Conservation (phyloP, 2,113 vertebrate species). For the Phoxinus phoxinus region DNA sequence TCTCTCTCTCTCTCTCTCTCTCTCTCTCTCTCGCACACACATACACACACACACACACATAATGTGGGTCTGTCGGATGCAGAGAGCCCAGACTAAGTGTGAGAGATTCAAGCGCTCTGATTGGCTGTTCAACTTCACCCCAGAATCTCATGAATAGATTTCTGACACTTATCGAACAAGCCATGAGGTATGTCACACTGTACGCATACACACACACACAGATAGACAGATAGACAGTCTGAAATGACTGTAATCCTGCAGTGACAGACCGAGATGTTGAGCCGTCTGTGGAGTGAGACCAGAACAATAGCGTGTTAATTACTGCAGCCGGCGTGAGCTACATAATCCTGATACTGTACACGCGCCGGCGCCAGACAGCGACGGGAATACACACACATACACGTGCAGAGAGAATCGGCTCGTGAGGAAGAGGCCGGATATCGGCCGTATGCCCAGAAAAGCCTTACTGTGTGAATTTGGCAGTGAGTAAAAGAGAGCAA, state of each 20-base stretch:
- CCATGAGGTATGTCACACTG: not conserved
- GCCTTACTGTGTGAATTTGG: conserved; percentile 26
- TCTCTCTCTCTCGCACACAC: too few relatives aligned
- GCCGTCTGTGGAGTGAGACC: conserved; percentile 18
- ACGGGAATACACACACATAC: not conserved
- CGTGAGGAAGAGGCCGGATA: not conserved
- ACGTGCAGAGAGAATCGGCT: conserved; percentile 1
- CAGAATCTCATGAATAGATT: conserved; percentile 7
- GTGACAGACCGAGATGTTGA: conserved; percentile 22
- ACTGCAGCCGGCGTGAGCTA: conserved; percentile 61
- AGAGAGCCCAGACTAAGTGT: conserved; percentile 1
- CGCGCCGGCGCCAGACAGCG: conserved; percentile 69
- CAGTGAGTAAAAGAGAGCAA: conserved; percentile 22
- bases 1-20: too few relatives aligned
- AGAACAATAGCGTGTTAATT: conserved; percentile 76
- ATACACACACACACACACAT: not conserved
- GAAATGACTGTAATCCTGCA: conserved; percentile 42
- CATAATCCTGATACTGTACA: conserved; percentile 70
- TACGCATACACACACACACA: not conserved
- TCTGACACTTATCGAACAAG: not conserved
- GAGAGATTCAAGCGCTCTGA: not conserved
- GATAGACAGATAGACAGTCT: conserved; percentile 8
- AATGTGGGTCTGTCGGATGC: not conserved
- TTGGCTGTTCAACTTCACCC: not conserved
- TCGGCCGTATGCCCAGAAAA: conserved; percentile 4